Percentiles rank a stretch among this genome's conserved stretches.
These are phyloP conservation scores for Corythornis cristatus DNA, from an alignment of 2,113 vertebrate genomes.

Conservation along the genomic window DNA sequence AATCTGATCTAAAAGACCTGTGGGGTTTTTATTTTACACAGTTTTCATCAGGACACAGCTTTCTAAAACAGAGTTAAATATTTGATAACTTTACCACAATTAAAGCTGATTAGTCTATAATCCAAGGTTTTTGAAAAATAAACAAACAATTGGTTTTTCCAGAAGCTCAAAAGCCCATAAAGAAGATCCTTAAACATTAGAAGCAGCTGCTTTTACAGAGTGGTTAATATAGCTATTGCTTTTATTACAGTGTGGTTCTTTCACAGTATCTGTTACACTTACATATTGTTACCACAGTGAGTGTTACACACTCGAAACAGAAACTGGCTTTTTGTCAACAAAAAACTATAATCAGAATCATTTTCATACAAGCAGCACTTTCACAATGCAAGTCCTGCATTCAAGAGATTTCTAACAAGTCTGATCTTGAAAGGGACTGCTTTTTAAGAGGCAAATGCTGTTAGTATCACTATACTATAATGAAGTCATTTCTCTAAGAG, in stretches of 20 bases:
- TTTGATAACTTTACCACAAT: neutral
- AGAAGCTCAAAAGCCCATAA: neutral
- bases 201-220: slow-evolving; percentile 1
- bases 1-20: neutral
- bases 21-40: neutral
- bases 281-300: neutral
- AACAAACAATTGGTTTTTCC: neutral
- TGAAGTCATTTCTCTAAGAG: neutral
- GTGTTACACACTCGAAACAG: neutral
- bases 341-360: slow-evolving; percentile 22
- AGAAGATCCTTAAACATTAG: neutral
- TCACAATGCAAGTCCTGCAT: neutral
- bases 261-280: neutral
- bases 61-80: neutral
- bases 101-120: neutral
- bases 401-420: neutral
- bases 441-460: neutral
- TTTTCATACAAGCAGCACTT: neutral
- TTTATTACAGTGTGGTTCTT: slow-evolving; percentile 13
- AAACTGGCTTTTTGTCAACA: slow-evolving; percentile 1
- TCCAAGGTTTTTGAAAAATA: neutral
- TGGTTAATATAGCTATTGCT: neutral
- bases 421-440: neutral
- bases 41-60: neutral
- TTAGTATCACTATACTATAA: neutral